Percentiles rank a stretch among this genome's conserved stretches.
These are phyloP conservation scores for Papilio polyxenes DNA, from an alignment of 1,140 invertebrate species.

Conservation along the genomic window DNA sequence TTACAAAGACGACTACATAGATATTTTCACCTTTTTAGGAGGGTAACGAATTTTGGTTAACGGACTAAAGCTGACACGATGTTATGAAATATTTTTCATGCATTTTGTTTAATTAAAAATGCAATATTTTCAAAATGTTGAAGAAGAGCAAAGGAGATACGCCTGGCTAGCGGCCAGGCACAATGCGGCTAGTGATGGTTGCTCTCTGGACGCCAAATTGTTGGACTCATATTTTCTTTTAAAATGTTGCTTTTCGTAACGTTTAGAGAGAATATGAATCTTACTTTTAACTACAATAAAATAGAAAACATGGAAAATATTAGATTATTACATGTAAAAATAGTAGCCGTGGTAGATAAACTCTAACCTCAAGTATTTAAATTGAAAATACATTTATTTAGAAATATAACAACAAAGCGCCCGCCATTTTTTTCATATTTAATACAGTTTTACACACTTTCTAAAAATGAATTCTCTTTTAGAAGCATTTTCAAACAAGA, in stretches of 20 bases:
- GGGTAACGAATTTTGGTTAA: background rate
- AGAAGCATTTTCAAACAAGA: conserved; percentile 9
- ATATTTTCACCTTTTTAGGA: background rate
- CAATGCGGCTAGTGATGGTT: background rate
- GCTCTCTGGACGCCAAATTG: background rate
- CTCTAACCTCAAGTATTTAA: too few species aligned
- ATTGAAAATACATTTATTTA: too few species aligned
- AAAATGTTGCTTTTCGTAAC: background rate
- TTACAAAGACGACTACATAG: background rate
- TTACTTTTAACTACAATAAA: background rate
- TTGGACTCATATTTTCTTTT: background rate
- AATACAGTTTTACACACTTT: background rate
- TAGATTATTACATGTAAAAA: too few species aligned
- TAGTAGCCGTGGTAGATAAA: too few species aligned
- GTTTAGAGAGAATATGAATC: background rate
- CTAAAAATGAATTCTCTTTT: background rate
- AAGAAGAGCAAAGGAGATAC: background rate
- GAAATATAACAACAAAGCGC: too few species aligned
- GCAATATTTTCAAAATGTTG: background rate
- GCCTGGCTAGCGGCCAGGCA: background rate
- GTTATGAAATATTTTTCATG: background rate
- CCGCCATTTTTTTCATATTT: background rate
- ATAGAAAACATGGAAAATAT: background rate
- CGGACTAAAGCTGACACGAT: background rate
- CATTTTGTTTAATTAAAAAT: background rate